A percentile compares a stretch with the other conserved stretches of the same genome.
Conservation (phyloP, 1,140 invertebrate species). For the Drosophila santomea region DNA sequence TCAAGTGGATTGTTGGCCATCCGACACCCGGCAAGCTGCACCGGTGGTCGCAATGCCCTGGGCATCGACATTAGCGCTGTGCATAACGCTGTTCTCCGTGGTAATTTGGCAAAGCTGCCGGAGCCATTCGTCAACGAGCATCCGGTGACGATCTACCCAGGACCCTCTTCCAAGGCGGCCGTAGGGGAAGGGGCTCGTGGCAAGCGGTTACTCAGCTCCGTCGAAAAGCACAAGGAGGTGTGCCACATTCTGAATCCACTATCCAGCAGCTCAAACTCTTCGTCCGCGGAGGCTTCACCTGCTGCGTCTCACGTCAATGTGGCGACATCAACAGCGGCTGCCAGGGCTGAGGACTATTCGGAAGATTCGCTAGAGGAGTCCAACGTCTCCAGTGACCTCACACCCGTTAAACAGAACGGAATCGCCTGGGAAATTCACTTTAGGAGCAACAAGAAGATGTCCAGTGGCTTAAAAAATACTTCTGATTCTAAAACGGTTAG, state of each 20-base stretch:
- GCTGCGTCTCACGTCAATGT: conserved; percentile 64
- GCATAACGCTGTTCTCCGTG: conserved; percentile 81
- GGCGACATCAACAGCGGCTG: conserved; percentile 22
- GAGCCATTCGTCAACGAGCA: conserved; percentile 86
- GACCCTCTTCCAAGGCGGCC: conserved; percentile 60
- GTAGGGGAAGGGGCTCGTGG: conserved; percentile 52
- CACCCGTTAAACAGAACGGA: conserved; percentile 89
- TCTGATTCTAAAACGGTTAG: conserved; percentile 48
- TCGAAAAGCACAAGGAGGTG: conserved; percentile 91
- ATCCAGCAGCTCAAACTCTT: conserved; percentile 63
- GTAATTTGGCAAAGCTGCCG: conserved; percentile 78
- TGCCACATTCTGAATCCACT: conserved; percentile 86
- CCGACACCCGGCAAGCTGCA: conserved; percentile 67
- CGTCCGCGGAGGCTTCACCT: conserved; percentile 64
- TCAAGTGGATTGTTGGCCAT: conserved; percentile 42
- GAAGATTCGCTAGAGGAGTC: conserved; percentile 92
- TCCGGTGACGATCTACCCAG: conserved; percentile 88
- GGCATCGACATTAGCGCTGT: conserved; percentile 84
- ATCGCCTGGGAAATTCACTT: conserved; percentile 94
- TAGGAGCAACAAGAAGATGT: conserved; percentile 71
- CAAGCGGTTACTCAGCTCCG: conserved; percentile 88
- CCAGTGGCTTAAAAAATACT: conserved; percentile 32
- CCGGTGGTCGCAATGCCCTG: conserved; percentile 74
- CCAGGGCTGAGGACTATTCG: conserved; percentile 87
- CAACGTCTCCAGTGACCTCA: conserved; percentile 86